Evolutionary conservation across 2,888 invertebrate genomes (phyloP), one percentile per base, ranked within the genome.

Genomic region (Atherix ibis): DNA sequence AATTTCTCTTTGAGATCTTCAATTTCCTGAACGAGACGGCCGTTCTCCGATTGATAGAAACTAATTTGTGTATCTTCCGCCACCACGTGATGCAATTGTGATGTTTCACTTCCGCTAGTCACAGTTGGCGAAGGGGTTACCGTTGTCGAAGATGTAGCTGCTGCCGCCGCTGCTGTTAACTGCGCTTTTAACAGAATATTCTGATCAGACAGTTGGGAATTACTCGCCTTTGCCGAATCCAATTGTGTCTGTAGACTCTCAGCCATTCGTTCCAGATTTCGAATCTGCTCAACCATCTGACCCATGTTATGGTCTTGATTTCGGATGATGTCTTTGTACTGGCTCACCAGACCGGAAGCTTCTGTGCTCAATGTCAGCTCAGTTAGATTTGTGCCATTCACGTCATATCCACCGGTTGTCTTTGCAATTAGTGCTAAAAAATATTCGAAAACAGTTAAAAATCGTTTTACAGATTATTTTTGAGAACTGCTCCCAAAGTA

Each of bases 251-350:
- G 51, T 10, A 59, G 34, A 16, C 50, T 46, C 1, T 38, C 39
- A 30, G 51, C 53, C 38, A 51, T 48, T 1, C 43, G 33, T 37
- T 56, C 51, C 31, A 56, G 33, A 19, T 48, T 43, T 12, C 51
- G 52, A 3, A 49, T 39, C 8, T 45, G 45, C 12, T 51, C 47
- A 39, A 61, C 54, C 13, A 60, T 42, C 2, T 68, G 49, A 44
- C 70, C 67, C 28, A 61, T 54, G 53, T 76, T 67, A 22, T 65
- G 67, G 58, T 89, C 89, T 60, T 95, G 92, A 47, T 89, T 85
- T 40, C 89, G 70, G 46, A 95, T 95, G 34, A 95, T 67, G 39
- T 78, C 74, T 64, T 91, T 91, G 62, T 91, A 92, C 57, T 89
- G 87, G 17, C 53, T 48, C 0, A 62, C 61, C 27, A 62, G 32